Percentiles rank a stretch among this genome's conserved stretches.
These are phyloP conservation scores for Chaenodraco wilsoni DNA, from an alignment of 2,797 vertebrate species.

Conservation along the genomic window DNA sequence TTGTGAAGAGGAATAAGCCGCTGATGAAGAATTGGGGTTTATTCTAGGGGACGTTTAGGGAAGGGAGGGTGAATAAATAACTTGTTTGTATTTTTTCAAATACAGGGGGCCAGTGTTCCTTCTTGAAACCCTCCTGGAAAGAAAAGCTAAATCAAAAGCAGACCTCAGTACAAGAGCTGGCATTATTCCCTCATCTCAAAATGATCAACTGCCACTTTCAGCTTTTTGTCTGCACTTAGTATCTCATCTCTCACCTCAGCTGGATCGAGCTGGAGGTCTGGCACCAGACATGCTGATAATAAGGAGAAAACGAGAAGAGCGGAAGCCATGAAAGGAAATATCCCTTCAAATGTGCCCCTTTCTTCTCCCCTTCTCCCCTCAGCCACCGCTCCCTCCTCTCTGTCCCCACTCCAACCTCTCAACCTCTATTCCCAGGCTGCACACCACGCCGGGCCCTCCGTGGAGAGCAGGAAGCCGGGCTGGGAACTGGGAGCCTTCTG, in stretches of 20 bases:
- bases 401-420: slow-evolving; percentile 63
- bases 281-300: slow-evolving; percentile 74
- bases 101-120: slow-evolving; percentile 42
- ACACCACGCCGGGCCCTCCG: slow-evolving; percentile 60
- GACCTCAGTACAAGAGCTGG: slow-evolving; percentile 23
- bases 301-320: slow-evolving; percentile 75
- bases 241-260: slow-evolving; percentile 65
- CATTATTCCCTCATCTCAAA: slow-evolving; percentile 44
- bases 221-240: slow-evolving; percentile 68
- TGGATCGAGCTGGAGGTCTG: slow-evolving; percentile 67
- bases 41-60: slow-evolving; percentile 18
- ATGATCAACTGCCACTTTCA: slow-evolving; percentile 59
- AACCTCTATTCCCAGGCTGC: slow-evolving; percentile 68
- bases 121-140: slow-evolving; percentile 26
- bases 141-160: slow-evolving; percentile 60
- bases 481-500: slow-evolving; percentile 54
- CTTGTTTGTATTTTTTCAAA: slow-evolving; percentile 43
- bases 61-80: slow-evolving; percentile 51
- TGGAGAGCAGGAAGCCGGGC: slow-evolving; percentile 69
- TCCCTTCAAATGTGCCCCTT: slow-evolving; percentile 64
- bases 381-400: slow-evolving; percentile 26
- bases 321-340: slow-evolving; percentile 79
- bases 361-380: slow-evolving; percentile 25
- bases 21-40: slow-evolving; percentile 47
- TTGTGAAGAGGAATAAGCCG: slow-evolving; percentile 59